These are phyloP conservation scores for Drepana arcuata DNA, from an alignment of 1,140 invertebrate species.

Conservation along the genomic window DNA sequence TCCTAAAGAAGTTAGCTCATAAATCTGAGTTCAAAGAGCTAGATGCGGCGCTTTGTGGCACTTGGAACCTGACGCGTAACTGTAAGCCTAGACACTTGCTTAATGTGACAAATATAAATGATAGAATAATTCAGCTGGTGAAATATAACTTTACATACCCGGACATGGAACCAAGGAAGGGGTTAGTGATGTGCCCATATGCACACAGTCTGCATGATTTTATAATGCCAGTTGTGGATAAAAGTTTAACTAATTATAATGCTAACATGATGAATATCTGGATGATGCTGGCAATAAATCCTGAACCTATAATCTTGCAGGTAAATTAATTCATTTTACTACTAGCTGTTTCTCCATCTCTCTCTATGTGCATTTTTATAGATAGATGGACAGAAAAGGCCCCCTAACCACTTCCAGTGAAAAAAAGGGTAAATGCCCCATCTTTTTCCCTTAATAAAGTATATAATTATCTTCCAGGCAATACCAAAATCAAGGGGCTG, in stretches of 20 bases:
- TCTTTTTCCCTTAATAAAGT: no score
- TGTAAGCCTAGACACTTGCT: slow-evolving; percentile 43
- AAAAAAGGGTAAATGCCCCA: no score
- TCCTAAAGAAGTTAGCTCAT: slow-evolving; percentile 54
- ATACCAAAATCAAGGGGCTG: slow-evolving; percentile 48
- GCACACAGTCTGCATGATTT: slow-evolving; percentile 46
- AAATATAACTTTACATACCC: slow-evolving; percentile 43
- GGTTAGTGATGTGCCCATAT: slow-evolving; percentile 50
- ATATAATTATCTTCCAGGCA: slow-evolving; percentile 22
- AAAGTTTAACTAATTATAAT: slow-evolving; percentile 27
- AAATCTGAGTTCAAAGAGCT: slow-evolving; percentile 47
- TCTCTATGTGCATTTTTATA: no score
- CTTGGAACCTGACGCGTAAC: slow-evolving; percentile 27
- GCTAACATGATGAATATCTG: slow-evolving; percentile 49
- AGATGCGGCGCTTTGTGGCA: slow-evolving; percentile 40
- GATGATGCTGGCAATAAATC: slow-evolving; percentile 59
- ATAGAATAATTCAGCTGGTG: slow-evolving; percentile 40
- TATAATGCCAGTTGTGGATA: slow-evolving; percentile 28
- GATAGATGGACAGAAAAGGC: no score
- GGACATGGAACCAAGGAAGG: slow-evolving; percentile 38
- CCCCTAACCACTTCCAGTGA: no score
- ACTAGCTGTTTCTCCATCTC: background rate
- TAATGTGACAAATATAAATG: slow-evolving; percentile 36
- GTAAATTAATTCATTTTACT: slow-evolving; percentile 19
- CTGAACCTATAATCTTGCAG: slow-evolving; percentile 56